These are phyloP conservation scores for Falco berigora DNA, from an alignment of 2,797 vertebrate species.

Conservation along the genomic window DNA sequence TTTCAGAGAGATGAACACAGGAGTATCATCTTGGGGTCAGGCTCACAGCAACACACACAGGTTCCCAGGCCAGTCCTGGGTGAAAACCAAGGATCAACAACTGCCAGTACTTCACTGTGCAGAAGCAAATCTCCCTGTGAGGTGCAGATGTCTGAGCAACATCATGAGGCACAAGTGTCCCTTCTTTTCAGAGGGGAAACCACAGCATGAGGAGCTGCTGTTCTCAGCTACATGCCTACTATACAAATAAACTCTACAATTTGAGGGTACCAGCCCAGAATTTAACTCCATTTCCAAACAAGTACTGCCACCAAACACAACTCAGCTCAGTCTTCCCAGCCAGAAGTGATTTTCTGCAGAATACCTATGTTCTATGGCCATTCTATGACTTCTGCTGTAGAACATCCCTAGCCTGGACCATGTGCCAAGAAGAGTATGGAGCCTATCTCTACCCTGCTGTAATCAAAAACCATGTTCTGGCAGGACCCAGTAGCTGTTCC, in stretches of 20 bases:
- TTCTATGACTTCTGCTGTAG: background rate
- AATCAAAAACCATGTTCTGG: background rate
- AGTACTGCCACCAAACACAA: background rate
- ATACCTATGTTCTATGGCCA: background rate
- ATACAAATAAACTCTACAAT: background rate
- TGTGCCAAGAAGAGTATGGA: background rate
- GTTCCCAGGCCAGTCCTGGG: background rate
- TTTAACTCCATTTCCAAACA: background rate
- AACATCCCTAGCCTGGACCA: background rate
- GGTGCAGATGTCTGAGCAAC: background rate
- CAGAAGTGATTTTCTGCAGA: background rate
- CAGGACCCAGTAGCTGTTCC: background rate
- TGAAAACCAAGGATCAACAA: background rate
- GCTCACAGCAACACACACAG: background rate
- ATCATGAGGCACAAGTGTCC: accelerated
- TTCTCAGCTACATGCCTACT: background rate
- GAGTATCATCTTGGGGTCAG: background rate
- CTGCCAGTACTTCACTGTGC: too few species aligned
- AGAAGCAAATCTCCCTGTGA: background rate
- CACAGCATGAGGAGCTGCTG: background rate
- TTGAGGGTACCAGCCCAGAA: accelerated
- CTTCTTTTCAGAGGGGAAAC: background rate
- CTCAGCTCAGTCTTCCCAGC: background rate
- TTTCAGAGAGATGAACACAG: background rate
- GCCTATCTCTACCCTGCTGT: background rate